These are phyloP conservation scores for Epizoanthus illoricatus DNA, from an alignment of 92 coral and sea anemone genomes.

Conservation along the genomic window DNA sequence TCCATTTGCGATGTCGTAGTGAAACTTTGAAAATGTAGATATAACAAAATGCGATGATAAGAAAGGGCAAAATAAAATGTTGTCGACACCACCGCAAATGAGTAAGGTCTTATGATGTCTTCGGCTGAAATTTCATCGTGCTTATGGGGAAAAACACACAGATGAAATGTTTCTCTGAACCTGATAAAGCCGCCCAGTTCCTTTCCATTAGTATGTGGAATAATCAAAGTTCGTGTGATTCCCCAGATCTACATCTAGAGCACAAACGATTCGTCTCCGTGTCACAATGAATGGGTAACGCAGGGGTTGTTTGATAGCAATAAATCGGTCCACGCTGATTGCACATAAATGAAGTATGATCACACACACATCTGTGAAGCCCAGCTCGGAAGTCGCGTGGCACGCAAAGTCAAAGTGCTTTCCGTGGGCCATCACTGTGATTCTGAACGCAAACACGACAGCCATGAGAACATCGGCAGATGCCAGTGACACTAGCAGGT, in stretches of 20 bases:
- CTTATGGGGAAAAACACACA: constrained; percentile 34
- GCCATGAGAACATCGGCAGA: constrained; percentile 59
- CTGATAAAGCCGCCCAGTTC: constrained; percentile 54
- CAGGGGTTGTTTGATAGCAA: constrained; percentile 60
- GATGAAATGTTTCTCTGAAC: constrained; percentile 61
- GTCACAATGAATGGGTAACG: constrained; percentile 56
- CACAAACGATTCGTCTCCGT: constrained; percentile 30
- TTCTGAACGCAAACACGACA: constrained; percentile 45
- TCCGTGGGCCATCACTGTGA: constrained; percentile 28
- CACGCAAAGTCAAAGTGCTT: constrained; percentile 41
- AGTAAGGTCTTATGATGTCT: constrained; percentile 49
- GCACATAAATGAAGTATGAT: constrained; percentile 53
- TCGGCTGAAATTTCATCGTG: constrained; percentile 25
- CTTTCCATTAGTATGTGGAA: constrained; percentile 48
- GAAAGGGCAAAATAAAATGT: constrained; percentile 51
- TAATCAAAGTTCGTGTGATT: constrained; percentile 42
- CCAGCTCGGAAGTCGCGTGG: constrained; percentile 58
- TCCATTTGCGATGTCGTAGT: constrained; percentile 44
- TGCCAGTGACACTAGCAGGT: constrained; percentile 50
- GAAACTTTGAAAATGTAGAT: constrained; percentile 61
- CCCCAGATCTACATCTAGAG: constrained; percentile 43
- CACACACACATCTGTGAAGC: constrained; percentile 47
- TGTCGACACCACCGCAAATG: constrained; percentile 29
- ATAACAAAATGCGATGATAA: constrained; percentile 47
- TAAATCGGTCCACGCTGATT: constrained; percentile 53